Percentiles rank a stretch among this genome's conserved stretches.
phyloP scores from a whole-genome alignment of 2,113 vertebrate genomes.

The Chamaetylas fuelleborni region DNA sequence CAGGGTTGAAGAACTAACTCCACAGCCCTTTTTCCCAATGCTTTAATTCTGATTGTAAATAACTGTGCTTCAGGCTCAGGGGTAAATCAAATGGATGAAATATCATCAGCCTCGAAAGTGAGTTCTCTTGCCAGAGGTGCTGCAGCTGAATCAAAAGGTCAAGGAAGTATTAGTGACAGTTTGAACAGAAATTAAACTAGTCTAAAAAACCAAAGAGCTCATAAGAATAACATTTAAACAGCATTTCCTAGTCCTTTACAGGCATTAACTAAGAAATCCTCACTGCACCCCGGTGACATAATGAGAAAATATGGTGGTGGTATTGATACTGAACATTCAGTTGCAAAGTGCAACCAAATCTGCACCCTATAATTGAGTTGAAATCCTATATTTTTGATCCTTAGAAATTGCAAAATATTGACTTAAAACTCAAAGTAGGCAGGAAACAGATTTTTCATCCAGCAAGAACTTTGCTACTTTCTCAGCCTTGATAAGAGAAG shows the following conservation, averaged over 20 bases:
- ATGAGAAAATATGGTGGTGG: not conserved
- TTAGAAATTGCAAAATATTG: not conserved
- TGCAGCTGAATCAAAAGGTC: conserved; percentile 53
- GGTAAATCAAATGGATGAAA: conserved; percentile 10
- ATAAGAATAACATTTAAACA: conserved; percentile 47
- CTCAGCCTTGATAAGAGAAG: not conserved
- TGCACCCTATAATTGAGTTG: not conserved
- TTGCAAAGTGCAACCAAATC: not conserved
- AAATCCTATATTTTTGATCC: not conserved
- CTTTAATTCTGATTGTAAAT: conserved; percentile 39
- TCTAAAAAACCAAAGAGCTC: not conserved
- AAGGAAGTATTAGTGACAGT: conserved; percentile 11
- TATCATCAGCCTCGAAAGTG: not conserved
- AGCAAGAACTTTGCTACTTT: not conserved
- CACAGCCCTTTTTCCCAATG: not conserved
- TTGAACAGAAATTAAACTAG: conserved; percentile 12
- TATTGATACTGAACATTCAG: not conserved
- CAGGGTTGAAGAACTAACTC: not conserved
- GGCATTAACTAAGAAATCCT: conserved; percentile 13
- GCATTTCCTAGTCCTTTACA: not conserved
- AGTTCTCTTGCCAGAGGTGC: conserved; percentile 17
- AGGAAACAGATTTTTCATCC: not conserved
- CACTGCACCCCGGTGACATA: not conserved
- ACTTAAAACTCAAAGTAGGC: not conserved
- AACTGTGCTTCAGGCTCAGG: not conserved